Evolutionary conservation across 2,113 vertebrate species (phyloP), one percentile per base, ranked within the genome.

Genomic region (Pseudopodoces humilis): DNA sequence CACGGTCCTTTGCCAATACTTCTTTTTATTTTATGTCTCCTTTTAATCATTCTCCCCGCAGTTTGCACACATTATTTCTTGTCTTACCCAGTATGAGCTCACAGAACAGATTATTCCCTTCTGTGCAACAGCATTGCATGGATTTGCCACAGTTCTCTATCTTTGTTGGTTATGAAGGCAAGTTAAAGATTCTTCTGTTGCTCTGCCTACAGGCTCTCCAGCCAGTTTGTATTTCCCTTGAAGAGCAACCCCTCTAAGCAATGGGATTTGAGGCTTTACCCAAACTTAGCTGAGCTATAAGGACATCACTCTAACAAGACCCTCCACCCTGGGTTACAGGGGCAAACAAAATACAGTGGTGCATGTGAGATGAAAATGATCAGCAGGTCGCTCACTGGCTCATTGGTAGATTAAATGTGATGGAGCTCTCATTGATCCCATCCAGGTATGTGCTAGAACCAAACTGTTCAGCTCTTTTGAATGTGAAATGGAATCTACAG

Each of bases 91-190:
- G 47, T 25, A 43, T 27, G 39, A 95, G 33, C 47, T 65, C 47
- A 62, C 35, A 74, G 84, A 95, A 92, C 69, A 92, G 65, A 82
- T 62, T 67, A 90, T 79, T 96, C 92, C 43, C 22, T 74, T 37
- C 56, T 47, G 37, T 67, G 47, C 39, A 77, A 10, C 25, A 88
- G 49, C 50, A n/a, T 21, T 75, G 50, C 55, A 53, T 1, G 9
- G 79, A 35, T 85, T 84, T 79, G 43, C 33, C 47, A 52, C 33
- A 53, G 30, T 39, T 79, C 44, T 84, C 74, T 78, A 37, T 22
- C 62, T 80, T 47, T 64, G 27, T 24, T 43, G n/a, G 52, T 62
- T 68, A 41, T 41, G 44, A 52, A 74, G 27, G 17, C 55, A 65
- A 68, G 18, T 64, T 47, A 55, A 20, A 88, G 56, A 35, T 37